A percentile compares a stretch with the other conserved stretches of the same genome.
phyloP scores from a whole-genome alignment of 35 echinoderm and acorn worm genomes.

The Apostichopus californicus region DNA sequence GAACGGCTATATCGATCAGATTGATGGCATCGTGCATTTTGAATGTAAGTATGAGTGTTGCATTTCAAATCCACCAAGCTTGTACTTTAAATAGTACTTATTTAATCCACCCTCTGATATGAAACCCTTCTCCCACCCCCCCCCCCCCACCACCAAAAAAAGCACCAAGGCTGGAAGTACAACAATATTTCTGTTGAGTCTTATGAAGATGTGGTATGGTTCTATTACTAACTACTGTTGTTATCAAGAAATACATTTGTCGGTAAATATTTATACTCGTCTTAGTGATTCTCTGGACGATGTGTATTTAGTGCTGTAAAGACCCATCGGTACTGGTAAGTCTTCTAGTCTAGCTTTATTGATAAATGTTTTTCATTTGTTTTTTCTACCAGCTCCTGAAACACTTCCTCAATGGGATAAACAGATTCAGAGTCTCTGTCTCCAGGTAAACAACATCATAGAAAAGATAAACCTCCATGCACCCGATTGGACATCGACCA shows the following conservation, averaged over 20 bases:
- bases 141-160: no score
- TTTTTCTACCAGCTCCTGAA: constrained; percentile 66
- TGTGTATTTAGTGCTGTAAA: neutral
- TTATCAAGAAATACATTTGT: no score
- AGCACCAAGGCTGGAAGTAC: no score
- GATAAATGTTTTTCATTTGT: neutral
- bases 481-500: constrained; percentile 84
- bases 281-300: neutral
- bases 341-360: neutral
- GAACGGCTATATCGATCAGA: constrained; percentile 98
- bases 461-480: constrained; percentile 91
- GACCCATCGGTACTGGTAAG: neutral
- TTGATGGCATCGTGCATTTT: constrained; percentile 98
- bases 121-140: no score
- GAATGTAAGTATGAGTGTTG: constrained; percentile 73
- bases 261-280: neutral
- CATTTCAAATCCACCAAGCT: no score
- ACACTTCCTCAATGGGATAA: constrained; percentile 98
- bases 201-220: no score
- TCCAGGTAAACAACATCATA: constrained; percentile 96
- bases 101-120: no score
- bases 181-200: no score
- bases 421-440: constrained; percentile 94
- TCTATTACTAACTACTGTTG: no score
- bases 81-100: no score